Conservation (phyloP, 2,888 invertebrate genomes). For the Cryptops parisi region DNA sequence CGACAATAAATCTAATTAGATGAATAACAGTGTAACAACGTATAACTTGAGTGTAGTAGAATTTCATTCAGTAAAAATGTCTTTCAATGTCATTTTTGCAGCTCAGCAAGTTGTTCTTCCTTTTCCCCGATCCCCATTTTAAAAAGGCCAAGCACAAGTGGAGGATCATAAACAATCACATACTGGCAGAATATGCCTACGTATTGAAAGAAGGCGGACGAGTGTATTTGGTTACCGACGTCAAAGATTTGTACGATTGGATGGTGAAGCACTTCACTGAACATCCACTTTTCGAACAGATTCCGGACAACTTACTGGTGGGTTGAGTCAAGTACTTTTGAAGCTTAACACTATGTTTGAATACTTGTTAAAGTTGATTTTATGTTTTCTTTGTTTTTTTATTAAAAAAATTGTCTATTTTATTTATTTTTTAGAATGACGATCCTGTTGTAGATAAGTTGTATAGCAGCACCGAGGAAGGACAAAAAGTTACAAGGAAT, state of each 20-base stretch:
- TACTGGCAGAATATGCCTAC: slow-evolving; percentile 95
- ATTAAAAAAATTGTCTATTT: slow-evolving; percentile 5
- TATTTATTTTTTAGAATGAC: slow-evolving; percentile 38
- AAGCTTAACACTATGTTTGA: no score
- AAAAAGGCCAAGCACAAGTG: slow-evolving; percentile 98
- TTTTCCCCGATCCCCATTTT: slow-evolving; percentile 99
- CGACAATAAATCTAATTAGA: no score
- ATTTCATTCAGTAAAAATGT: not conserved
- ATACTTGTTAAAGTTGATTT: no score
- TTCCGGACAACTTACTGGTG: slow-evolving; percentile 62
- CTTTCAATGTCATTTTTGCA: slow-evolving; percentile 36
- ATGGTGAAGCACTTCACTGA: slow-evolving; percentile 81
- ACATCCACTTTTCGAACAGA: slow-evolving; percentile 73
- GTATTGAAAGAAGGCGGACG: slow-evolving; percentile 66
- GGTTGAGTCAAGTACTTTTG: no score
- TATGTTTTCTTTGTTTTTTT: slow-evolving; percentile 3
- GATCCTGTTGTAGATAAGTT: slow-evolving; percentile 83
- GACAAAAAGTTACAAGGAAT: slow-evolving; percentile 91
- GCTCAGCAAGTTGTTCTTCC: slow-evolving; percentile 92
- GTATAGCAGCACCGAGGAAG: slow-evolving; percentile 90
- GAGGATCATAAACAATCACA: slow-evolving; percentile 86
- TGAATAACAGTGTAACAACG: no score
- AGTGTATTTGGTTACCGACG: slow-evolving; percentile 96
- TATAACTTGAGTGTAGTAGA: no score
- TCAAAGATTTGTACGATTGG: slow-evolving; percentile 92